A percentile compares a stretch with the other conserved stretches of the same genome.
Evolutionary conservation across 2,888 invertebrate species (phyloP).

Genomic region (Lutraria lutraria): DNA sequence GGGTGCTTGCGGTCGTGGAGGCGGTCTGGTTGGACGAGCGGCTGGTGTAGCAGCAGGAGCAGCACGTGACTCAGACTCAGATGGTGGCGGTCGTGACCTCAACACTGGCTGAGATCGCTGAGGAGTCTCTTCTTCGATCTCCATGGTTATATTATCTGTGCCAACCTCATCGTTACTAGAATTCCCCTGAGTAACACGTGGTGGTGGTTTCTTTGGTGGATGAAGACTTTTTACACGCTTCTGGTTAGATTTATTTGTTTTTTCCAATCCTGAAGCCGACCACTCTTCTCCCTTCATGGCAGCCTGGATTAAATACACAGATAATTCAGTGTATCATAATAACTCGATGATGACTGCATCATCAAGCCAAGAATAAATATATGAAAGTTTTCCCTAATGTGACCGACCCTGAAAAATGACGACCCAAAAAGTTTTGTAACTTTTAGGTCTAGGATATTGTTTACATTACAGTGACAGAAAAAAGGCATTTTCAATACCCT

Average conservation of each 20-base stretch:
- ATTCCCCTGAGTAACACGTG: conserved; percentile 48
- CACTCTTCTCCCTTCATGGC: conserved; percentile 84
- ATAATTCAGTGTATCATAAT: neutral
- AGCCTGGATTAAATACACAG: conserved; percentile 74
- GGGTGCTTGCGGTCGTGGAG: conserved; percentile 49
- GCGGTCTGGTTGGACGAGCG: conserved; percentile 4
- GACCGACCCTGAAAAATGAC: too few relatives aligned
- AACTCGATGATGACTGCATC: too few relatives aligned
- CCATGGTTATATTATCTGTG: conserved; percentile 45
- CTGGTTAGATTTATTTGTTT: conserved; percentile 49
- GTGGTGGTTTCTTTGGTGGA: conserved; percentile 74
- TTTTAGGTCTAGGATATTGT: too few relatives aligned
- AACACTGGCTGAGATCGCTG: neutral
- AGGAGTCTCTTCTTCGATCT: conserved; percentile 44
- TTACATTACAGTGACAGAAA: too few relatives aligned
- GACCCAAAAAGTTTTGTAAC: too few relatives aligned
- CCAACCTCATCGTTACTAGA: neutral
- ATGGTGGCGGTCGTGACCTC: conserved; percentile 25
- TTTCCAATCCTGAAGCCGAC: conserved; percentile 74
- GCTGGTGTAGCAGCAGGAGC: neutral
- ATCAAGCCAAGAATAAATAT: too few relatives aligned
- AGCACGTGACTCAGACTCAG: neutral
- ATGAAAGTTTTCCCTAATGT: too few relatives aligned
- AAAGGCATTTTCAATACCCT: too few relatives aligned
- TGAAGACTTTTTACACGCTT: conserved; percentile 67